Evolutionary conservation across 2,113 vertebrate genomes (phyloP).

Genomic region (Hystrix cristata): DNA sequence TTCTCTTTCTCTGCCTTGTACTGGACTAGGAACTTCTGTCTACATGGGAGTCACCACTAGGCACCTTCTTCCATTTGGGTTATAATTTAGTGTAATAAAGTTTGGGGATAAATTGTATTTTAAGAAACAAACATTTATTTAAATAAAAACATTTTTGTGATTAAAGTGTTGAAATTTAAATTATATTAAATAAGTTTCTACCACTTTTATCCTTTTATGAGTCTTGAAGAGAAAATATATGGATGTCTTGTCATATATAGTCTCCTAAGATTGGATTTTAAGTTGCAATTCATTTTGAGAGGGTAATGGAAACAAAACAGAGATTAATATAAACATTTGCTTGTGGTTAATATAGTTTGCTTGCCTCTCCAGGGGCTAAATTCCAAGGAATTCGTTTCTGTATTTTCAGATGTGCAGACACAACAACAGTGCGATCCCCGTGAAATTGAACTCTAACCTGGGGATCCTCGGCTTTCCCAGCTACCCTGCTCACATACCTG

Average conservation of each 20-base stretch:
- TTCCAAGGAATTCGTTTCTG: constrained; percentile 68
- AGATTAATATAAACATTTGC: constrained; percentile 69
- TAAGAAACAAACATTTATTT: constrained; percentile 46
- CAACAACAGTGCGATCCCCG: neutral
- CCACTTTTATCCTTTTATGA: constrained; percentile 39
- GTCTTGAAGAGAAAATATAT: constrained; percentile 25
- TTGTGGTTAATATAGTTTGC: constrained; percentile 65
- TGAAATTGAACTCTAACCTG: neutral
- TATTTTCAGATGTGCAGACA: constrained; percentile 4
- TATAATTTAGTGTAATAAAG: constrained; percentile 20
- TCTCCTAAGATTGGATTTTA: constrained; percentile 59
- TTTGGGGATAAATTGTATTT: constrained; percentile 45
- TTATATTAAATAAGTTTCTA: neutral
- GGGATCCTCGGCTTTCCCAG: neutral
- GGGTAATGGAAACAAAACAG: constrained; percentile 60
- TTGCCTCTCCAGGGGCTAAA: constrained; percentile 33
- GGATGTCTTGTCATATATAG: constrained; percentile 7
- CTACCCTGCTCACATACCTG: neutral
- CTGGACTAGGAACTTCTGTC: neutral
- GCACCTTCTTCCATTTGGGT: neutral
- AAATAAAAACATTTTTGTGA: constrained; percentile 47
- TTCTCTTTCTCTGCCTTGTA: neutral
- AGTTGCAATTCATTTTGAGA: constrained; percentile 22
- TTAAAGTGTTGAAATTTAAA: neutral
- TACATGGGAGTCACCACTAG: neutral